Evolutionary conservation across 2,113 vertebrate species (phyloP).

Genomic region (Oreocharis arfaki): DNA sequence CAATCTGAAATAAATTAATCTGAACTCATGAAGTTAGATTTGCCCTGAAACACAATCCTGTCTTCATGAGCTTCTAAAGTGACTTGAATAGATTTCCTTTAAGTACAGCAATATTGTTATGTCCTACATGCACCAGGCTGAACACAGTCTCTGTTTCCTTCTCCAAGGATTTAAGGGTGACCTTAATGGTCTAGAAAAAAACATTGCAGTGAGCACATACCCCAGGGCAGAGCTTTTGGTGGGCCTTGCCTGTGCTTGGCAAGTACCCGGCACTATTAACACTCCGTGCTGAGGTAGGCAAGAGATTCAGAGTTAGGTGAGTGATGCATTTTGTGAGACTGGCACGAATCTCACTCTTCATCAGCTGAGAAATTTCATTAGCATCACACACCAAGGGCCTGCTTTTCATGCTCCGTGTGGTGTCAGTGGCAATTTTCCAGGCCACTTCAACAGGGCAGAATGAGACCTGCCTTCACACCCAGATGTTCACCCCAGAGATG

Average conservation of each 20-base stretch:
- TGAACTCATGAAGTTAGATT: neutral
- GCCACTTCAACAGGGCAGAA: neutral
- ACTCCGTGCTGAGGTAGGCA: neutral
- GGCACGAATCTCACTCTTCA: neutral
- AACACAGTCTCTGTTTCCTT: neutral
- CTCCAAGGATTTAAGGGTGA: neutral
- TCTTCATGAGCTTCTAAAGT: neutral
- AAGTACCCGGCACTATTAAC: neutral
- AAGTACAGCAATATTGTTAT: neutral
- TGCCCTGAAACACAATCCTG: neutral
- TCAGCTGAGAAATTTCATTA: constrained; percentile 42
- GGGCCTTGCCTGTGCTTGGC: neutral
- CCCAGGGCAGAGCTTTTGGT: neutral
- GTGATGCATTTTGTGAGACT: neutral
- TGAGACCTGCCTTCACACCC: neutral
- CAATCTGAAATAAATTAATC: neutral
- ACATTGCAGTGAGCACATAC: neutral
- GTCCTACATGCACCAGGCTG: neutral
- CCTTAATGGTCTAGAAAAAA: neutral
- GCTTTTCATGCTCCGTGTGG: neutral
- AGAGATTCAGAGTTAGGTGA: neutral
- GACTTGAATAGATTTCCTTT: neutral
- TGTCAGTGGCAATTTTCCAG: constrained; percentile 14
- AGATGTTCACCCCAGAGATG: neutral
- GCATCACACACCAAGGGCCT: neutral